A percentile compares a stretch with the other conserved stretches of the same genome.
phyloP scores from a whole-genome alignment of 2,113 vertebrate genomes.

The Columba livia region DNA sequence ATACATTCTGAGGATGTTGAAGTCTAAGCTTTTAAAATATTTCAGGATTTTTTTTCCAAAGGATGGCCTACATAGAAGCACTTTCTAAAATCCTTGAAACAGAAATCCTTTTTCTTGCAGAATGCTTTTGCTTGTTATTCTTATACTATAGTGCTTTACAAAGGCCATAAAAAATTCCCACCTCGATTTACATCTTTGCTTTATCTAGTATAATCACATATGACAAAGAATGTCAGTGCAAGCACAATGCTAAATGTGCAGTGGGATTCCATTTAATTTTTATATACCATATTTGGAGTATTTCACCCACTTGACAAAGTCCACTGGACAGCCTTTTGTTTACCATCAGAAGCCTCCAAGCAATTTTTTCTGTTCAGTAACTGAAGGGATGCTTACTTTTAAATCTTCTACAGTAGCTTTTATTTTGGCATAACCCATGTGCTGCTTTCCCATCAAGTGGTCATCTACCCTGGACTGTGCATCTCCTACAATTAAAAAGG shows the following conservation, averaged over 20 bases:
- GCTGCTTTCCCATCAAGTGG: conserved; percentile 98
- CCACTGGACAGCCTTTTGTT: background rate
- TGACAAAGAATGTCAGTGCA: background rate
- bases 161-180: background rate
- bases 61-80: background rate
- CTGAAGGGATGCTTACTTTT: conserved; percentile 82
- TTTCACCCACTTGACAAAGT: background rate
- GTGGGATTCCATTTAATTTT: background rate
- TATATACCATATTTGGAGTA: background rate
- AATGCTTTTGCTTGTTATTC: background rate
- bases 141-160: background rate
- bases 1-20: background rate
- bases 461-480: conserved; percentile 97
- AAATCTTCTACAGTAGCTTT: conserved; percentile 98
- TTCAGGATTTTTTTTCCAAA: background rate
- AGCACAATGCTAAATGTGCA: background rate
- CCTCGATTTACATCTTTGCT: background rate
- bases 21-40: background rate
- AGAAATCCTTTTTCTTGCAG: background rate
- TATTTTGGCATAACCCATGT: conserved; percentile 99
- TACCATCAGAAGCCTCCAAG: background rate
- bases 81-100: background rate
- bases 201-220: background rate
- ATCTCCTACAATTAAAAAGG: conserved; percentile 97
- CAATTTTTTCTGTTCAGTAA: background rate